Evolutionary conservation across 2,797 vertebrate species (phyloP), one percentile per base, ranked within the genome.

Genomic region (Acestrorhynchus altus): DNA sequence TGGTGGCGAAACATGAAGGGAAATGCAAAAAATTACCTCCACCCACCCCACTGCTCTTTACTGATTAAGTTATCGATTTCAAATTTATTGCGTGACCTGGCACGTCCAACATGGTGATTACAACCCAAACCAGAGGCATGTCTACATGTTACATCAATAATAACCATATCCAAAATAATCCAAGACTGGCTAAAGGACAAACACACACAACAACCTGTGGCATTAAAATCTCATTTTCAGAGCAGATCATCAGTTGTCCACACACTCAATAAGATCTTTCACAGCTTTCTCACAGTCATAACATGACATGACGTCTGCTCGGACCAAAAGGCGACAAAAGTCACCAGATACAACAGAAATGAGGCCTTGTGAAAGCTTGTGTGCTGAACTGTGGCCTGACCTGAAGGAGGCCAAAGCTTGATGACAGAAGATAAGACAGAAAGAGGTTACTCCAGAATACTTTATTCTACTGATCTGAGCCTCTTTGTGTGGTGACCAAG

Each of bases 1-100:
- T 84, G 71, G 78, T 78, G 82, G 79, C 61, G 81, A 87, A 83
- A 88, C 85, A 86, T 86, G 69, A 88, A 87, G 86, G 68, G 57
- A 51, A 56, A 59, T 57, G 65, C 65, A 56, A 83, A 82, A 74
- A 74, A 31, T 24, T 18, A 9, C 64, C 26, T 51, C 26, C 49
- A 56, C 47, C 4, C 2, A 13, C 12, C 1, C 12, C 8, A 15
- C 51, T 57, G 39, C 31, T 59, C 60, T 9, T 28, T 31, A 61
- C 18, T 4, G 31, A 39, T 16, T 0, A 61, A 61, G 59, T 61
- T 35, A 61, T 61, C 77, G 83, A 77, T 77, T 84, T 70, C 60
- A 68, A 57, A 79, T 54, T 49, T 22, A 60, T 64, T 8, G 16
- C 60, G 28, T 51, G 31, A 15, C 5, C 20, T 16, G 7, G 24